Base-by-base conservation (phyloP, 1,140 invertebrate species). In the Drosophila leontia region DNA sequence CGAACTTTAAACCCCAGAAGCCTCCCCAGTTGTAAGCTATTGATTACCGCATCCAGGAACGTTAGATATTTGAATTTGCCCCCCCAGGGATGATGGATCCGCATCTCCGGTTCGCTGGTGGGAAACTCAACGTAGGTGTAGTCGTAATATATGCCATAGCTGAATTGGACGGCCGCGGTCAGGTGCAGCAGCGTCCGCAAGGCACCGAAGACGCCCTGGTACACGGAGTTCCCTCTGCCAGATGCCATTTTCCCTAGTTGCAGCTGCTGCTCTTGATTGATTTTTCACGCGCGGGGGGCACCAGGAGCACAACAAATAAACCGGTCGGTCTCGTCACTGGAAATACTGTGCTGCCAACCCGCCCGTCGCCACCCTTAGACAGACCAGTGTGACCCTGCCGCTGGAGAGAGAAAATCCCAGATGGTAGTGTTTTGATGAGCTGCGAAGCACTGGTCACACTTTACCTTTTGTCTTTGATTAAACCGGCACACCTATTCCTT, bases 31-130 rank as follows among this genome's bases (percentile, higher is more conserved):
- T 68, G 48, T 26, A 37, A 23, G 48, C 26, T 12, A 50, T 42
- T 45, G 48, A 70, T 95, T 95, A 98, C 97, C 93, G 95, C 96
- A 94, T 97, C 94, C 94, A 96, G 95, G 86, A 96, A 97, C 26
- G 97, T 98, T 61, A 98, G 94, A 93, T 96, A 98, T 94, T 97
- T 98, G 67, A 98, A 96, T 93, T 97, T 98, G 76, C 96, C 96
- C 61, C 95, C 96, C 91, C 93, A 94, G 29, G 78, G 79, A 81
- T 82, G 79, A 56, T 93, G 45, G 78, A 93, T 70, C 81, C 85
- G 34, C 82, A 94, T 62, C 94, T 93, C 75, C 34, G 82, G 42
- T 29, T 78, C 69, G n/a, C 17, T 68, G 91, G 71, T 19, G 12
- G 96, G 96, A 53, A 96, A 93, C 59, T 94, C 93, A 23, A 96